Base-by-base conservation (phyloP, 1,140 invertebrate species). In the Drosophila nigrodunni region DNA sequence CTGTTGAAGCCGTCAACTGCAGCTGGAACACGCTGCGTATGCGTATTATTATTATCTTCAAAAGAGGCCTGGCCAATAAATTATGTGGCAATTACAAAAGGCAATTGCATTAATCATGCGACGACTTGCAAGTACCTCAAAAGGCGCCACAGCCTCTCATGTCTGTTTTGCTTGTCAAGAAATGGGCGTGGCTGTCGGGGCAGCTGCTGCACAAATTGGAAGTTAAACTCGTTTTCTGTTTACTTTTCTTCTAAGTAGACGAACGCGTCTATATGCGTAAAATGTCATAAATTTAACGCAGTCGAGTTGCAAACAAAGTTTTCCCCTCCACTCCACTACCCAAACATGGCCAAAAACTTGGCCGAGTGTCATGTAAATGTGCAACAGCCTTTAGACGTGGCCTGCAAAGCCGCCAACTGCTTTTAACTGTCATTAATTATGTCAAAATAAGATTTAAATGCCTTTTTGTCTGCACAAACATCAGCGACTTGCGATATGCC, bases 381-480 rank as follows among this genome's bases (percentile, higher is more conserved):
- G 85, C 85, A 88, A 88, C 85, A 88, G 85, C 80, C 85, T 68
- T 77, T 49, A 46, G 44, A 80, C 44, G 47, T 49, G 71, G 58
- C 60, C 68, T 73, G 85, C 43, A 80, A 80, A 83, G 85, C 85
- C 78, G 86, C 80, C 80, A 89, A 85, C 85, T 89, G 85, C 85
- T 89, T 89, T 89, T 89, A 89, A 85, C 85, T 89, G 85, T 89
- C 85, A 89, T 89, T 89, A 89, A 89, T 89, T 89, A 89, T 89
- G 85, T 89, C 85, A 89, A 89, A 89, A 90, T 89, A 89, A 89
- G 85, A 89, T 89, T 89, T 89, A 89, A 89, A 89, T 89, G 85
- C 85, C 71, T 88, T 89, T 88, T 88, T 88, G 83, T 87, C 83
- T 89, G 74, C 54, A 68, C 85, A 88, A 88, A 89, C 83, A 88